A percentile compares a stretch with the other conserved stretches of the same genome.
Conservation (phyloP, 2,797 vertebrate genomes). For the Aplochiton taeniatus region DNA sequence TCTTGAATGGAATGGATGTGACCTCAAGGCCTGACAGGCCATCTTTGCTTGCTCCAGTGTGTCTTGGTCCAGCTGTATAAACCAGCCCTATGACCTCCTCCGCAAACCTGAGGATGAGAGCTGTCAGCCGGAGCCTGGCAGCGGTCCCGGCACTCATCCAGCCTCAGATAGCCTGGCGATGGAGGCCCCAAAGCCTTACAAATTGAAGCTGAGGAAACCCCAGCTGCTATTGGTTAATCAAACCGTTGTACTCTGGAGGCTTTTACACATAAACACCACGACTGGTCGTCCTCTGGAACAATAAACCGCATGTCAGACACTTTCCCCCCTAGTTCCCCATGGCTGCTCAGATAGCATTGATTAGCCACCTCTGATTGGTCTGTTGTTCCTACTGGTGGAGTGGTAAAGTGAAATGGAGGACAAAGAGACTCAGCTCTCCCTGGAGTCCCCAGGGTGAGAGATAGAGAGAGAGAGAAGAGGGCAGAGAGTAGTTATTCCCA, state of each 20-base stretch:
- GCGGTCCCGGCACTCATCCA: slow-evolving; percentile 42
- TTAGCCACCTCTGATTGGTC: slow-evolving; percentile 53
- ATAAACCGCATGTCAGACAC: slow-evolving; percentile 53
- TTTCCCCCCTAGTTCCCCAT: slow-evolving; percentile 36
- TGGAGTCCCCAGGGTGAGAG: slow-evolving; percentile 7
- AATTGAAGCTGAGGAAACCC: slow-evolving; percentile 50
- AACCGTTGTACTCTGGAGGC: slow-evolving; percentile 55
- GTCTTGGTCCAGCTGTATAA: slow-evolving; percentile 7
- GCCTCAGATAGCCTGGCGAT: slow-evolving; percentile 34
- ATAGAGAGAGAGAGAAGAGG: slow-evolving; percentile 8
- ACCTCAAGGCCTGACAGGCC: too few species aligned
- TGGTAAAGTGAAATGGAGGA: slow-evolving; percentile 34
- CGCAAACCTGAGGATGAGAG: slow-evolving; percentile 27
- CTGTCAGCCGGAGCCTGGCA: slow-evolving; percentile 39
- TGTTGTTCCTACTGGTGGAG: slow-evolving; percentile 40
- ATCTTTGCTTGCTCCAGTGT: too few species aligned
- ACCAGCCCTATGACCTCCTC: slow-evolving; percentile 13
- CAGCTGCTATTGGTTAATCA: slow-evolving; percentile 62
- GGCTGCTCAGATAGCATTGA: slow-evolving; percentile 51
- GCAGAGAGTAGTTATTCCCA: too few species aligned
- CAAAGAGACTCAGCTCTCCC: slow-evolving; percentile 10
- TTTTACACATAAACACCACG: slow-evolving; percentile 58
- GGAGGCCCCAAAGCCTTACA: slow-evolving; percentile 46
- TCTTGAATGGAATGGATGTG: too few species aligned
- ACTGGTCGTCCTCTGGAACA: slow-evolving; percentile 51